Base-by-base conservation (phyloP, 2,888 invertebrate species). In the Drosophila kambysellisi region DNA sequence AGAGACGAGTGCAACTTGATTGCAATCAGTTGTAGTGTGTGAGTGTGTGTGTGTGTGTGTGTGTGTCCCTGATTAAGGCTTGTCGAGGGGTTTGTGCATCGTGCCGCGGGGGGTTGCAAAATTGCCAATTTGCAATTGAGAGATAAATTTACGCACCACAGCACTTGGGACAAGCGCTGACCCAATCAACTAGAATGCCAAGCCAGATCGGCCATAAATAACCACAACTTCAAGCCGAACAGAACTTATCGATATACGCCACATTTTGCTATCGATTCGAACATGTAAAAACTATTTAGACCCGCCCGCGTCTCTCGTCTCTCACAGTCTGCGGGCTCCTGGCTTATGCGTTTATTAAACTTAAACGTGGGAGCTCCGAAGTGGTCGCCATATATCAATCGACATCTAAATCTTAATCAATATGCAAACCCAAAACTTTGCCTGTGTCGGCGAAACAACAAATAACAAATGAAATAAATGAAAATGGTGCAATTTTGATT, bases 401-500 rank as follows among this genome's bases (percentile, higher is more conserved):
- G 74, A 74, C 63, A 76, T 58, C 86, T 20, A 58, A 69, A 74
- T 75, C 79, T 66, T 33, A 48, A 68, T 54, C 76, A 63, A 65
- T 50, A 70, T 67, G 65, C 66, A 69, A 76, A n/a, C 11, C 29
- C 5, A 17, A 70, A 70, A 80, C 78, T 73, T 80, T 73, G 88
- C 80, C 70, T 54, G 57, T 46, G 83, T 78, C 83, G 89, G 89
- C 84, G 59, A 76, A 76, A 79, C 78, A 74, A 81, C 83, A 88
- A 77, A 88, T 62, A 63, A 43, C 59, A 46, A 68, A 60, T 72
- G 64, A 62, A 70, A 79, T 83, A 89, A 87, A 89, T 82, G 88
- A 88, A 89, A 85, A 77, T 83, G 89, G 89, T 88, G 88, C 89
- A 90, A 88, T 89, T 92, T 92, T 91, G 91, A 91, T 91, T 91